phyloP scores from a whole-genome alignment of 2,888 invertebrate species.

The Torymus auratus region DNA sequence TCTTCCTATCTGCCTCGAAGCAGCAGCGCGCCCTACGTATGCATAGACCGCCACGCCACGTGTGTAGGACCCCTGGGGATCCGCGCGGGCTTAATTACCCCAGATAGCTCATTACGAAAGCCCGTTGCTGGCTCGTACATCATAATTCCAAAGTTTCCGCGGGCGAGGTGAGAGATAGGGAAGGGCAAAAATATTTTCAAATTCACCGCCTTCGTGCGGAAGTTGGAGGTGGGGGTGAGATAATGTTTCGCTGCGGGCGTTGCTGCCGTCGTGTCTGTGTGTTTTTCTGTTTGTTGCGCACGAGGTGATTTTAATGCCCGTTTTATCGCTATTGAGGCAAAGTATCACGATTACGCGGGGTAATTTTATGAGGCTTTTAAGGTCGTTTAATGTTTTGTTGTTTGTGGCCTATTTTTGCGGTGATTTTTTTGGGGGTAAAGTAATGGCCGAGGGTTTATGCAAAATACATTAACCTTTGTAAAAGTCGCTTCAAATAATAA shows the following conservation, averaged over 20 bases:
- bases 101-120: constrained; percentile 63
- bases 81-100: constrained; percentile 62
- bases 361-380: too few species aligned
- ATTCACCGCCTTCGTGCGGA: not conserved
- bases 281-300: not conserved
- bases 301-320: too few species aligned
- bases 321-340: too few species aligned
- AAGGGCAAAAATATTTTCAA: constrained; percentile 17
- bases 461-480: too few species aligned
- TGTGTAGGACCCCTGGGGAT: constrained; percentile 58
- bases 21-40: not conserved
- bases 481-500: too few species aligned
- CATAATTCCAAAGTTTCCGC: constrained; percentile 48
- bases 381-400: too few species aligned
- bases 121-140: constrained; percentile 39
- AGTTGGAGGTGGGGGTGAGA: not conserved
- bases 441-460: too few species aligned
- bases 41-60: constrained; percentile 3
- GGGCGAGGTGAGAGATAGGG: not conserved
- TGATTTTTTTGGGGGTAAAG: too few species aligned
- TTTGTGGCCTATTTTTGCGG: too few species aligned
- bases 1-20: too few species aligned
- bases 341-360: too few species aligned
- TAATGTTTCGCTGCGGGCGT: not conserved
- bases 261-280: not conserved